Base-by-base conservation (phyloP, 1,140 invertebrate species). In the Anagrus nilaparvatae region DNA sequence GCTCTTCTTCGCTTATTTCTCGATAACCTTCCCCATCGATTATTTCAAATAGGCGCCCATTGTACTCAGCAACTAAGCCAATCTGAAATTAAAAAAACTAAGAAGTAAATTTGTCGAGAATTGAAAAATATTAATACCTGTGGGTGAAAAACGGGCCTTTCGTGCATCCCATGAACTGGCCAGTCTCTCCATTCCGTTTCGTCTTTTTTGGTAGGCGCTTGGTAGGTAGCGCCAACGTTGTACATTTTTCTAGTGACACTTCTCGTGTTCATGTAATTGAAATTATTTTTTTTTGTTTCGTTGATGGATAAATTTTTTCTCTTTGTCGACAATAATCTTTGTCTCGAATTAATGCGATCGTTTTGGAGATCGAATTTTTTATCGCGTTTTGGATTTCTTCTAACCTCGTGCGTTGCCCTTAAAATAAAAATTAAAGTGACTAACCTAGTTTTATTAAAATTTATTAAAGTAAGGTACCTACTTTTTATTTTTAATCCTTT, bases 91-190 rank as follows among this genome's bases (percentile, higher is more conserved):
- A 40, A 34, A 37, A 19, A 38, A 21, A 34, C 17, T 8, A 25
- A 20, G 19, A 5, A 7, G 16, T 33, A 14, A 3, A 6, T 8
- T 14, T 31, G 12, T 41, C 20, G 10, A 17, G 14, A n/a, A 5
- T 14, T 16, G 14, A 5, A 32, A 27, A 35, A 18, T 19, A 30
- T 28, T 16, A 20, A 23, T 41, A 61, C 56, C 44, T 58, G 56
- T 1, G 57, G 54, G 51, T 68, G 64, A 27, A 54, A 68, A 12
- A 61, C 48, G 5, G 64, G 62, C 25, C 61, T 52, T 35, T 67
- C 65, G 25, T 66, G 60, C 60, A 65, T 64, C 16, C 62, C 65
- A 41, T 65, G 60, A 3, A 44, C 54, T 0, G 62, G 63, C 63
- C 65, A 66, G 16, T 55, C 46, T 20, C 55, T 59, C 49, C 55